Evolutionary conservation across 2,888 invertebrate species (phyloP).

Genomic region (Alcis repandata): DNA sequence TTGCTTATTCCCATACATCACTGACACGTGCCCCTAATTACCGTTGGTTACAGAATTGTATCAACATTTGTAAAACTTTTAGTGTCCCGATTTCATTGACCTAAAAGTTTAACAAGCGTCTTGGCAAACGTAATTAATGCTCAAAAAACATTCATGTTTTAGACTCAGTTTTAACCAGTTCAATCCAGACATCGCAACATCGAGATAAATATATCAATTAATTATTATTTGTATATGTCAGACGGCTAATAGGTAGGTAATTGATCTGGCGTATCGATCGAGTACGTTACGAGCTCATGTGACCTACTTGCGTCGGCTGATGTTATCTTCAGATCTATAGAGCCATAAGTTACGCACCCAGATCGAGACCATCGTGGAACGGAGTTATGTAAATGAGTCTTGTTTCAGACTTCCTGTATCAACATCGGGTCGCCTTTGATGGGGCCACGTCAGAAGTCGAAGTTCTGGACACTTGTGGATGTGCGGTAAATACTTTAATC

Average conservation of each 20-base stretch:
- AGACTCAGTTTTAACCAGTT: constrained; percentile 15
- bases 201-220: constrained; percentile 44
- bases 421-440: constrained; percentile 92
- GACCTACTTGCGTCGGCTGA: constrained; percentile 70
- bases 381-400: constrained; percentile 45
- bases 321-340: constrained; percentile 65
- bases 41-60: constrained; percentile 20
- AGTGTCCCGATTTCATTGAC: constrained; percentile 29
- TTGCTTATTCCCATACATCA: constrained; percentile 9
- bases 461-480: constrained; percentile 92
- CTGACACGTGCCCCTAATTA: constrained; percentile 17
- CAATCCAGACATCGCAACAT: constrained; percentile 27
- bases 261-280: constrained; percentile 57
- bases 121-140: constrained; percentile 23
- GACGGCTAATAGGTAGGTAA: constrained; percentile 50
- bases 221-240: constrained; percentile 47
- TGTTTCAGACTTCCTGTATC: constrained; percentile 91
- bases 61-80: constrained; percentile 20
- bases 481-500: constrained; percentile 87
- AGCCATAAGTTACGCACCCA: constrained; percentile 53
- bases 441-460: constrained; percentile 92
- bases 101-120: constrained; percentile 24
- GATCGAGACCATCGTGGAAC: constrained; percentile 49
- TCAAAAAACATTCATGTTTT: constrained; percentile 3
- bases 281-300: constrained; percentile 55